Conservation (phyloP, 2,113 vertebrate genomes). For the Ophiodon elongatus region DNA sequence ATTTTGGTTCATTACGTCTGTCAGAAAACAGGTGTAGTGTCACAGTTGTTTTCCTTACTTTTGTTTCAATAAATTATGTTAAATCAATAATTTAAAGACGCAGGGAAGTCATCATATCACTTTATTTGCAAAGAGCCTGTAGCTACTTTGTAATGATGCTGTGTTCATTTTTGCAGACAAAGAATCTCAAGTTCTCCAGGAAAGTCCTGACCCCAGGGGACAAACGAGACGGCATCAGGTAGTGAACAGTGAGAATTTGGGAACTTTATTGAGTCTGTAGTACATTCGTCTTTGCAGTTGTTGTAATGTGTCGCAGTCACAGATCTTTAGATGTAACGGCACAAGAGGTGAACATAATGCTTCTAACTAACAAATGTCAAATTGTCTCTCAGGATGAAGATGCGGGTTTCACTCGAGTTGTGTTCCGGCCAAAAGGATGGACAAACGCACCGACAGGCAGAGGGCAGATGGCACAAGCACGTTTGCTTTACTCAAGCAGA, state of each 20-base stretch:
- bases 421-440: neutral
- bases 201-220: neutral
- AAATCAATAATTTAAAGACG: neutral
- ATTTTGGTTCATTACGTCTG: neutral
- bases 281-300: neutral
- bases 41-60: neutral
- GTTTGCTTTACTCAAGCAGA: neutral
- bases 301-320: neutral
- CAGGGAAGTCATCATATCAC: neutral
- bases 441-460: neutral
- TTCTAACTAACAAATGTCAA: neutral
- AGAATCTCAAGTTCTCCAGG: slow-evolving; percentile 12
- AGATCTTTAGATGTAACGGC: neutral
- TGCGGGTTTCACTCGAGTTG: slow-evolving; percentile 10
- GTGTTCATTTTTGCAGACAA: slow-evolving; percentile 17
- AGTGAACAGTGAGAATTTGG: neutral
- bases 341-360: no score
- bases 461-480: neutral
- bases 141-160: neutral
- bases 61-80: neutral
- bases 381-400: slow-evolving; percentile 45
- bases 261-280: neutral
- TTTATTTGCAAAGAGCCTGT: neutral
- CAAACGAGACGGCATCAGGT: slow-evolving; percentile 39
- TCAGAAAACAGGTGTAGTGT: slow-evolving; percentile 36